Conservation (phyloP, 2,797 vertebrate genomes). For the Kryptolebias ocellatus region DNA sequence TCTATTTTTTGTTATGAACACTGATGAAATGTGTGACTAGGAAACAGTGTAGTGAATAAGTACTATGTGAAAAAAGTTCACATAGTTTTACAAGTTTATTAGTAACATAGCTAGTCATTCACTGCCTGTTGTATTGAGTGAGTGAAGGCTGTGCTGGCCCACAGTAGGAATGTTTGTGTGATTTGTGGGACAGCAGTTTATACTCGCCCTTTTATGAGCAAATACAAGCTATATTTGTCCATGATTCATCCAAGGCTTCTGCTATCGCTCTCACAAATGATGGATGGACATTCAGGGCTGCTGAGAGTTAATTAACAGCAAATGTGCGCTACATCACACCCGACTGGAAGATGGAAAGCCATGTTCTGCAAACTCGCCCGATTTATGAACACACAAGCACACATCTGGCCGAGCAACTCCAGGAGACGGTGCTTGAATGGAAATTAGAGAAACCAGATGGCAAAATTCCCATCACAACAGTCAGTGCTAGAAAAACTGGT, state of each 20-base stretch:
- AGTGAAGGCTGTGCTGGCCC: too few relatives aligned
- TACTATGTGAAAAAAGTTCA: too few relatives aligned
- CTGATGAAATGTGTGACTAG: too few relatives aligned
- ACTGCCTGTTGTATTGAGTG: too few relatives aligned
- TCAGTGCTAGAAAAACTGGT: background rate
- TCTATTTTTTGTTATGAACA: too few relatives aligned
- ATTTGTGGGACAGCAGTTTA: too few relatives aligned
- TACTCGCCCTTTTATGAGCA: background rate
- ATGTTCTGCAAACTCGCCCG: background rate
- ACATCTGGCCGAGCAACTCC: background rate
- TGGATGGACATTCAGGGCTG: background rate
- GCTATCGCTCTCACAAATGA: background rate
- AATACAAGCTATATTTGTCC: slow-evolving; percentile 3
- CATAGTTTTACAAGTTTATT: too few relatives aligned
- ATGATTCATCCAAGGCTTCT: background rate
- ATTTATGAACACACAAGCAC: background rate
- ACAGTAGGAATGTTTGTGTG: too few relatives aligned
- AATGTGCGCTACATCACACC: too few relatives aligned
- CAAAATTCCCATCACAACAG: background rate
- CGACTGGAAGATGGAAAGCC: background rate
- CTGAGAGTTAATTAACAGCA: background rate
- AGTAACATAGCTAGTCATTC: too few relatives aligned
- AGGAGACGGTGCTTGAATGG: background rate
- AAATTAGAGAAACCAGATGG: background rate
- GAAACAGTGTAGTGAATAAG: too few relatives aligned